A percentile compares a stretch with the other conserved stretches of the same genome.
These are phyloP conservation scores for Parazoanthus swiftii DNA, from an alignment of 92 coral and sea anemone genomes.

Conservation along the genomic window DNA sequence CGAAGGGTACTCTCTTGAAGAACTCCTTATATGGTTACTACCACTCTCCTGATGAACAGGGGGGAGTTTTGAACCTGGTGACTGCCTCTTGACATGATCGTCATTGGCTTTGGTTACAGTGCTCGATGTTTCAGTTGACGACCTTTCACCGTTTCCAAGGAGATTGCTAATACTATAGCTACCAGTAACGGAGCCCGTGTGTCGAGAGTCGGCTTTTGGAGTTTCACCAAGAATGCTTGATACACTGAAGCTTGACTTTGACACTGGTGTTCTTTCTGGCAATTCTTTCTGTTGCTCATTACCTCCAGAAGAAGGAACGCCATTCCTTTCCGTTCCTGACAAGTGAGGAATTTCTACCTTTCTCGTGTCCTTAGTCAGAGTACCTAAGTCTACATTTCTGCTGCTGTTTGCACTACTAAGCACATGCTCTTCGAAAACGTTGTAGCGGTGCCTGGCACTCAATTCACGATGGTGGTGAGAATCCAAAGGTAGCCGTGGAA, in stretches of 20 bases:
- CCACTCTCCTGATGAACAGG: background rate
- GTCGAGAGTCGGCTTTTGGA: constrained; percentile 23
- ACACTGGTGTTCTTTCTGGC: constrained; percentile 5
- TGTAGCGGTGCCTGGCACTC: background rate
- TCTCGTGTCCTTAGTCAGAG: background rate
- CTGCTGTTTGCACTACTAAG: background rate
- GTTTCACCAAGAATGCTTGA: constrained; percentile 72
- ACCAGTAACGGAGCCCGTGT: constrained; percentile 46
- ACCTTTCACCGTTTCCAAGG: constrained; percentile 52
- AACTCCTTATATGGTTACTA: background rate
- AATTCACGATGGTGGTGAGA: constrained; percentile 3
- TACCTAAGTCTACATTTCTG: background rate
- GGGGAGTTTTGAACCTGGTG: constrained; percentile 31
- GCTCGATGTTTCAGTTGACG: background rate
- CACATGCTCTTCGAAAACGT: constrained; percentile 7
- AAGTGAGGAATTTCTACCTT: background rate
- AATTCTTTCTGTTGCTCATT: background rate
- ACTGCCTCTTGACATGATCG: constrained; percentile 2
- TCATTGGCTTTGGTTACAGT: constrained; percentile 41
- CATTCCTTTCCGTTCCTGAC: constrained; percentile 11
- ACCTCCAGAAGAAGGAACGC: background rate
- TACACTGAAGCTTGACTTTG: constrained; percentile 72
- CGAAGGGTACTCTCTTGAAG: constrained; percentile 2
- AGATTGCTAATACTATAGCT: constrained; percentile 76
- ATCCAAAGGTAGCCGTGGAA: background rate